Evolutionary conservation across 2,113 vertebrate species (phyloP).

Genomic region (Cryptotis parvus): DNA sequence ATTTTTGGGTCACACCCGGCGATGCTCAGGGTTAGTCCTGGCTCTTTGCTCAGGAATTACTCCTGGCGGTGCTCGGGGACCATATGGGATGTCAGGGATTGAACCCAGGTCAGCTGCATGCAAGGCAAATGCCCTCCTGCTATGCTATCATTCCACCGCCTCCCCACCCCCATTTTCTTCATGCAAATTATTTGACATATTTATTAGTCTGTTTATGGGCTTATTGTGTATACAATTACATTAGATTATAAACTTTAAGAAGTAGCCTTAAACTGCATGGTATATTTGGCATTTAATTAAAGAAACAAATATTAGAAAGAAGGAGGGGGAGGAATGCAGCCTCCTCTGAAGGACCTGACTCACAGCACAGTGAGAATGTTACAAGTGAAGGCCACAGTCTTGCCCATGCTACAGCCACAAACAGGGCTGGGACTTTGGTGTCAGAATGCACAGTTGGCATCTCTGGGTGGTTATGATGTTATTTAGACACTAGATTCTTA

Average conservation of each 20-base stretch:
- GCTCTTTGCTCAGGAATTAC: no score
- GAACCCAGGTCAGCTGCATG: no score
- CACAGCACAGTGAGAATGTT: background rate
- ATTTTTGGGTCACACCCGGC: no score
- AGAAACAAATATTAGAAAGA: background rate
- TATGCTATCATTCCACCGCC: no score
- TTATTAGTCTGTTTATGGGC: background rate
- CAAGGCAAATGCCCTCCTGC: no score
- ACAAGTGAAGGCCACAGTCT: background rate
- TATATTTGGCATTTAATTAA: background rate
- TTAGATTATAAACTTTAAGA: background rate
- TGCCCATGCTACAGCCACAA: background rate
- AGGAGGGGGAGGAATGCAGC: background rate
- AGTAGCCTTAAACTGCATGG: background rate
- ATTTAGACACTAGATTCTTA: no score
- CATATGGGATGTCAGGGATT: no score
- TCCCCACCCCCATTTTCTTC: no score
- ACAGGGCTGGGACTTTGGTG: background rate
- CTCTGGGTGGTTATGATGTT: background rate
- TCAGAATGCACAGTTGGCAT: background rate
- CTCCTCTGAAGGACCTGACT: background rate
- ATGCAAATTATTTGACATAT: slow-evolving; percentile 1
- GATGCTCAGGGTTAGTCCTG: no score
- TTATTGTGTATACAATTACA: background rate
- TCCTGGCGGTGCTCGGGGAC: no score